phyloP scores from a whole-genome alignment of 1,140 invertebrate species.

The Trichogramma pretiosum region DNA sequence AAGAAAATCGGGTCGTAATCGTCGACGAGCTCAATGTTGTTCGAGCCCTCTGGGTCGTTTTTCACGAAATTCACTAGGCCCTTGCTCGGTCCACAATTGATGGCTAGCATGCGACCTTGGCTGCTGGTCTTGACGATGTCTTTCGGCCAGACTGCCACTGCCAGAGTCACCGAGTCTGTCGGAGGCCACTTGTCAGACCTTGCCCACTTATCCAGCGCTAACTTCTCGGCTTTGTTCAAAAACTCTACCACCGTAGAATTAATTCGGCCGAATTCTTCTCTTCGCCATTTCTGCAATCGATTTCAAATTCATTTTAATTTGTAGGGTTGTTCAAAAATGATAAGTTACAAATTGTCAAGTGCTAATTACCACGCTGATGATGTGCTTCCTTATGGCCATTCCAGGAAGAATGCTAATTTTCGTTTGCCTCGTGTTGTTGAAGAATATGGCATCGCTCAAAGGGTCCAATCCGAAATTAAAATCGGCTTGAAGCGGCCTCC shows the following conservation, averaged over 20 bases:
- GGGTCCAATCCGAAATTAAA: constrained; percentile 61
- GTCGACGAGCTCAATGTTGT: constrained; percentile 22
- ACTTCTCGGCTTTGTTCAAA: constrained; percentile 40
- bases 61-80: constrained; percentile 20
- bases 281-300: constrained; percentile 38
- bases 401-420: too few relatives aligned
- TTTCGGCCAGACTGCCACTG: constrained; percentile 28
- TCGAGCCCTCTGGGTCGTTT: background rate
- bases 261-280: constrained; percentile 30
- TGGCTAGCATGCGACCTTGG: constrained; percentile 15
- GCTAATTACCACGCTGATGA: too few relatives aligned
- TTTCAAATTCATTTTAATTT: background rate
- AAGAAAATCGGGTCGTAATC: constrained; percentile 4
- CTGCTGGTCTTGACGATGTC: constrained; percentile 19
- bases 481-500: constrained; percentile 45
- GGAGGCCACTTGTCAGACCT: constrained; percentile 22
- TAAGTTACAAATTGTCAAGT: too few relatives aligned
- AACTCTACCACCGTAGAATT: constrained; percentile 34
- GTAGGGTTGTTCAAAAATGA: too few relatives aligned
- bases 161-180: constrained; percentile 31
- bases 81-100: constrained; percentile 15
- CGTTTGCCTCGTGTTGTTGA: too few relatives aligned
- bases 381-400: too few relatives aligned
- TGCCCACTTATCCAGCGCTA: constrained; percentile 16
- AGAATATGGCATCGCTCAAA: constrained; percentile 51